Base-by-base conservation (phyloP, 2,888 invertebrate species). In the Agonopterix heracliana region DNA sequence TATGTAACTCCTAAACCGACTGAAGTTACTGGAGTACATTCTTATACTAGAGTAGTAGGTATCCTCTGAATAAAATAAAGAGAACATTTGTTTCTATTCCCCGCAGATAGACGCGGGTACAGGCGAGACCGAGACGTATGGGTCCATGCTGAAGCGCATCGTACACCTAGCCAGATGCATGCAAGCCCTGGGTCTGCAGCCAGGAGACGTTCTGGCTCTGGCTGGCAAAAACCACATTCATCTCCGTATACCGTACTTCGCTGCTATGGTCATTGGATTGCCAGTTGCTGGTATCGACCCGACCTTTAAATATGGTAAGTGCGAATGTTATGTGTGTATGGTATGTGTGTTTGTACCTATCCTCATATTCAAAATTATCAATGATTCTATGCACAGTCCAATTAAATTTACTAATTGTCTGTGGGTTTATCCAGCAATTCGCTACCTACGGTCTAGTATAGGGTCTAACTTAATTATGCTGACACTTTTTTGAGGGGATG, bases 31-130 rank as follows among this genome's bases (percentile, higher is more conserved):
- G n/a, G n/a, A n/a, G n/a, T n/a, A n/a, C n/a, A n/a, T n/a, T n/a
- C n/a, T n/a, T n/a, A n/a, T n/a, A n/a, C n/a, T n/a, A n/a, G n/a
- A n/a, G n/a, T n/a, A n/a, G n/a, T n/a, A n/a, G n/a, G n/a, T n/a
- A 17, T 17, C 3, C 17, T 17, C 17, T 17, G 17, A 17, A 3
- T 17, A 17, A 17, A 17, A 17, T 17, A 17, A 17, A 2, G 17
- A 17, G 3, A 17, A 17, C 3, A 17, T 17, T 17, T 17, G 3
- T 17, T 17, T 17, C 17, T 17, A 17, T 17, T 17, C 17, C 17
- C 17, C 17, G 17, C 60, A 86, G 86, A 77, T 86, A 52, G 84
- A 86, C 44, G 83, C 78, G 44, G 72, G 72, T 0, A 84, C 83
- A 12, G 83, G 76, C 0, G 59, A 77, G 46, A 54, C 70, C 41